Conservation (phyloP, 2,113 vertebrate species). For the Chaetodon auriga region DNA sequence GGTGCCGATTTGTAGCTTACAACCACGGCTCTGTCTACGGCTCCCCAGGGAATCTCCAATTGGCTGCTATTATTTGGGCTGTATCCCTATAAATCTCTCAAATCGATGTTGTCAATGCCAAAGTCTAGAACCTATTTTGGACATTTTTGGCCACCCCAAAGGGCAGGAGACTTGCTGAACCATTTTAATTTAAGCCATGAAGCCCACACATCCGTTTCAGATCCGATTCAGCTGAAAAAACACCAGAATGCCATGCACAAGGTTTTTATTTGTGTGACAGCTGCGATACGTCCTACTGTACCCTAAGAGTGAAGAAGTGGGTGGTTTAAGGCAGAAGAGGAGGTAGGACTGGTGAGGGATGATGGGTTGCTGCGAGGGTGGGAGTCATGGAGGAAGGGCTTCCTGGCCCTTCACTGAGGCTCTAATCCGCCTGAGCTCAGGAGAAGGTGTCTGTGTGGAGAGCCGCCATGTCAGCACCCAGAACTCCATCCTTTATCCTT, state of each 20-base stretch:
- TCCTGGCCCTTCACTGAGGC: constrained; percentile 35
- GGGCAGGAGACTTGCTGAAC: constrained; percentile 19
- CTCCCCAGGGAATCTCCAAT: neutral
- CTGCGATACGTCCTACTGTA: constrained; percentile 33
- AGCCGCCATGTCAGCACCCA: constrained; percentile 61
- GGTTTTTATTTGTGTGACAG: constrained; percentile 37
- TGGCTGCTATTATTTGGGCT: neutral
- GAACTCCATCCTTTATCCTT: constrained; percentile 43
- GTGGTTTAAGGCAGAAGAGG: constrained; percentile 30
- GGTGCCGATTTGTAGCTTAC: neutral
- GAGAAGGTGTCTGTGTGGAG: constrained; percentile 67
- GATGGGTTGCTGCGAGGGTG: constrained; percentile 13
- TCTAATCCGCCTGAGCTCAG: constrained; percentile 54
- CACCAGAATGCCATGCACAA: constrained; percentile 25
- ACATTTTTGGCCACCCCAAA: neutral
- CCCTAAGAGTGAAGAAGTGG: constrained; percentile 18
- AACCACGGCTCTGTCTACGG: neutral
- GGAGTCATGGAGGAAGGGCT: constrained; percentile 7
- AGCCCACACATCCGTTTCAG: constrained; percentile 37
- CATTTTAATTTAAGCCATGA: constrained; percentile 34
- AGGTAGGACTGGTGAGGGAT: constrained; percentile 24
- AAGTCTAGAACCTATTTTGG: neutral
- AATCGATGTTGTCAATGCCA: neutral
- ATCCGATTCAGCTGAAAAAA: constrained; percentile 24
- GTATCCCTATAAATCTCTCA: neutral